A percentile compares a stretch with the other conserved stretches of the same genome.
Conservation (phyloP, 2,113 vertebrate species). For the Tursiops truncatus region DNA sequence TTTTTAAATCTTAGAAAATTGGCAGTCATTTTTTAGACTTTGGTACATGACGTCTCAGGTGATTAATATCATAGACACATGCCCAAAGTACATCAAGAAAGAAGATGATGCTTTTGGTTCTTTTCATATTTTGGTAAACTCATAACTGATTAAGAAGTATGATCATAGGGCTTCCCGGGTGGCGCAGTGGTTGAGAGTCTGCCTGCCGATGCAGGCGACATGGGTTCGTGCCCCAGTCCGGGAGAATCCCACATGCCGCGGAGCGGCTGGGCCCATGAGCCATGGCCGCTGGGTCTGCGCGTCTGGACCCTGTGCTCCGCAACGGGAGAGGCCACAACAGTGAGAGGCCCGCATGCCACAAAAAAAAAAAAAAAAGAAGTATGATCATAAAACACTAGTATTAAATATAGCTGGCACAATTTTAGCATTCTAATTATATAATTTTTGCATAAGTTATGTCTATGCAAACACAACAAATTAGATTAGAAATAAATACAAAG, state of each 20-base stretch:
- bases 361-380: neutral
- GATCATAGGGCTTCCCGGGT: neutral
- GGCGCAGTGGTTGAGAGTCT: too few relatives aligned
- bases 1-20: neutral
- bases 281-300: too few relatives aligned
- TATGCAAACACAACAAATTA: neutral
- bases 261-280: too few relatives aligned
- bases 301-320: too few relatives aligned
- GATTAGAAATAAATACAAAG: slow-evolving; percentile 2
- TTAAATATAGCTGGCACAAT: neutral
- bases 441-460: neutral
- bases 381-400: neutral
- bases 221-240: too few relatives aligned
- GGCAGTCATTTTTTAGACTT: neutral
- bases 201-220: too few relatives aligned
- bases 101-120: neutral
- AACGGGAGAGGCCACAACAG: too few relatives aligned
- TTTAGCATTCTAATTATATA: neutral
- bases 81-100: neutral
- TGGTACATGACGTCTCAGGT: neutral
- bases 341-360: too few relatives aligned
- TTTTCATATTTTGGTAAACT: neutral
- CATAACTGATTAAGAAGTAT: neutral
- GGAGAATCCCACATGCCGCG: too few relatives aligned
- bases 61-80: neutral